Evolutionary conservation across 2,113 vertebrate species (phyloP), one percentile per base, ranked within the genome.

Genomic region (Plectropomus leopardus): DNA sequence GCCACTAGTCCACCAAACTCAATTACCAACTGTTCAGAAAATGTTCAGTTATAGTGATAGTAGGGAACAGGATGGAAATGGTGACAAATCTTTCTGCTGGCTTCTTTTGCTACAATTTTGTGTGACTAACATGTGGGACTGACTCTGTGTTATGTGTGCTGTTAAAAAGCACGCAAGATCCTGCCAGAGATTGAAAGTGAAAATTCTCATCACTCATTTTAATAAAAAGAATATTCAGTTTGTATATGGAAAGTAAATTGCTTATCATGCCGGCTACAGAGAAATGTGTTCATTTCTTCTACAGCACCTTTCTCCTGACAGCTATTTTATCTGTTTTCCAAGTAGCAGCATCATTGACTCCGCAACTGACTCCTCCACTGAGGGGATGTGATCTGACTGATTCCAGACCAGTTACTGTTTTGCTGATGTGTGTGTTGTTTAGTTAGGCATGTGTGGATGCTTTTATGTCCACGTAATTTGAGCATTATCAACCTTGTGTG

Each of bases 11-110:
- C 40, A 83, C 76, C 67, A 82, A 89, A 89, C 82, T 85, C 80
- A 89, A 86, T 89, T 88, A 90, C 77, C 78, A 85, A 80, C 76
- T 90, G 83, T 83, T 74, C 72, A 51, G 61, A 85, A 79, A 77
- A 70, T 82, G 79, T 77, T 82, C 73, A 74, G 80, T 83, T 76
- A 80, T 36, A 72, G 76, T 71, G 66, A 80, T 58, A 26, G 58
- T 42, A 19, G 53, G 55, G 64, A 60, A 65, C 17, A 68, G 48
- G 59, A 50, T 51, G 44, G 30, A 80, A 66, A 82, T 66, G 32
- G 66, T 58, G 60, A 83, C 72, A 57, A 69, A 85, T 78, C 14
- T 61, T 71, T 82, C 57, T 14, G 54, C 26, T 72, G 32, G 57
- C 51, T 76, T 78, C 66, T 23, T 63, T 1, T 51, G 21, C 53